phyloP scores from a whole-genome alignment of 1,140 invertebrate genomes.

The Hycleus phaleratus region DNA sequence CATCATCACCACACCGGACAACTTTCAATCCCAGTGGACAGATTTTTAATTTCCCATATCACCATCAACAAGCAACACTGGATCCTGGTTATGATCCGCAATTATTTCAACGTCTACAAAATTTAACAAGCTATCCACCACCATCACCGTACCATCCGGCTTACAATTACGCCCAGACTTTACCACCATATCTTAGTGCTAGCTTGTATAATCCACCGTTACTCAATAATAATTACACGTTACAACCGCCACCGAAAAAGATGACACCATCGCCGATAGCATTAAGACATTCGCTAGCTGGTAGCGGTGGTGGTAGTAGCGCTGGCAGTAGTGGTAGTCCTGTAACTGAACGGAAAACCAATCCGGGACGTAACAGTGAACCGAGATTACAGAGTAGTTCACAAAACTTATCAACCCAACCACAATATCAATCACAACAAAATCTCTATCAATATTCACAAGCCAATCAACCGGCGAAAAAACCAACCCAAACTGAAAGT shows the following conservation, averaged over 20 bases:
- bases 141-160: slow-evolving; percentile 15
- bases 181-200: slow-evolving; percentile 21
- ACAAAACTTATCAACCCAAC: slow-evolving; percentile 24
- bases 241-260: slow-evolving; percentile 33
- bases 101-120: slow-evolving; percentile 34
- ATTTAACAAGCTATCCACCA: slow-evolving; percentile 27
- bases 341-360: slow-evolving; percentile 33
- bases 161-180: slow-evolving; percentile 23
- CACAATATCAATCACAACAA: background rate
- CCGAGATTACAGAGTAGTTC: slow-evolving; percentile 19
- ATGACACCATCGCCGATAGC: slow-evolving; percentile 29
- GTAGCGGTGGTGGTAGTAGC: background rate
- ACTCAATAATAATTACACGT: slow-evolving; percentile 35
- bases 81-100: slow-evolving; percentile 30
- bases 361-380: slow-evolving; percentile 29
- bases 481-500: slow-evolving; percentile 13
- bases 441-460: background rate
- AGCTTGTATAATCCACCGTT: slow-evolving; percentile 17
- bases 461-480: slow-evolving; percentile 2
- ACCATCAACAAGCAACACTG: slow-evolving; percentile 6
- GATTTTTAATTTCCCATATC: slow-evolving; percentile 33
- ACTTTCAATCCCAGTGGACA: slow-evolving; percentile 26
- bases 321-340: slow-evolving; percentile 20
- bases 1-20: slow-evolving; percentile 31
- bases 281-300: slow-evolving; percentile 31